Conservation (phyloP, 2,113 vertebrate genomes). For the Macquaria ambigua region DNA sequence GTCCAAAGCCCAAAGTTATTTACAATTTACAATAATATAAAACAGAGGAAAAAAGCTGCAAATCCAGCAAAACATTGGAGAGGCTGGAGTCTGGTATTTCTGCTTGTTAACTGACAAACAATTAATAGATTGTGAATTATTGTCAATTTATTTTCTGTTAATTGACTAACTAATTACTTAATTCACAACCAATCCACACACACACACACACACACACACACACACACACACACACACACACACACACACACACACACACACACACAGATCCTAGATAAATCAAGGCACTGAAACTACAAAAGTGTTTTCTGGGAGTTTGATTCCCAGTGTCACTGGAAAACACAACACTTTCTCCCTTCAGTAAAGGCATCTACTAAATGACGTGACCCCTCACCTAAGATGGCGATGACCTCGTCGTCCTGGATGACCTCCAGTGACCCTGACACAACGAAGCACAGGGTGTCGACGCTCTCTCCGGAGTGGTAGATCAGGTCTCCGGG, state of each 20-base stretch:
- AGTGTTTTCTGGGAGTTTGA: not conserved
- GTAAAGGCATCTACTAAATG: not conserved
- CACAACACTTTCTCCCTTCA: not conserved
- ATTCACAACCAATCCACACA: too few relatives aligned
- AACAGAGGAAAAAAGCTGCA: not conserved
- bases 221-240: too few relatives aligned
- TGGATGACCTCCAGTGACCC: constrained; percentile 99
- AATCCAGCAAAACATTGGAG: not conserved
- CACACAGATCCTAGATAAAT: too few relatives aligned
- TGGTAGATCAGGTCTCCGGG: constrained; percentile 98
- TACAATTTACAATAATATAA: not conserved
- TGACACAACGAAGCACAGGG: constrained; percentile 96
- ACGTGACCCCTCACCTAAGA: constrained; percentile 87
- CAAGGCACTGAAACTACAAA: too few relatives aligned
- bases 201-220: too few relatives aligned
- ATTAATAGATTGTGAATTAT: too few relatives aligned
- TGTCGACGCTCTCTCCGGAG: constrained; percentile 94
- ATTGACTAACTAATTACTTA: too few relatives aligned
- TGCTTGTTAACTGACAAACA: too few relatives aligned
- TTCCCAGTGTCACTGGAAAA: too few relatives aligned
- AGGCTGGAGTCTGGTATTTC: too few relatives aligned
- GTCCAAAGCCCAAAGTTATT: not conserved
- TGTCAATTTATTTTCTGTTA: too few relatives aligned
- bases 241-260: too few relatives aligned
- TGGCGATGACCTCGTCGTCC: constrained; percentile 98